phyloP scores from a whole-genome alignment of 37 sponge, comb jelly and placozoan genomes.

The Aplysina aerophoba region DNA sequence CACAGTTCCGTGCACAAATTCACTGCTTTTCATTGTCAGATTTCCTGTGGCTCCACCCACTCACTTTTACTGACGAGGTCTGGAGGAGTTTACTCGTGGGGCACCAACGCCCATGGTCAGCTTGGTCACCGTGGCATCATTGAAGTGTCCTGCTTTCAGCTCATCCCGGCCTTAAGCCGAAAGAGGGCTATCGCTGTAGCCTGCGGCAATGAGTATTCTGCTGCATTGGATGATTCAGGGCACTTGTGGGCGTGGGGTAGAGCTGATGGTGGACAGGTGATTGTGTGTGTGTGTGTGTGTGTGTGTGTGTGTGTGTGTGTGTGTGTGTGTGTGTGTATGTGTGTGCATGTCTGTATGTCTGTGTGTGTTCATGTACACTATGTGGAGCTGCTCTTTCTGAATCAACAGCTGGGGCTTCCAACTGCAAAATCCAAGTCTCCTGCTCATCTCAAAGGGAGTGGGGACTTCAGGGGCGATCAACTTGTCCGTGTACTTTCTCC shows the following conservation, averaged over 20 bases:
- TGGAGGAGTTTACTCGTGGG: slow-evolving; percentile 76
- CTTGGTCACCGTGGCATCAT: slow-evolving; percentile 11
- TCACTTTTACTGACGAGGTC: slow-evolving; percentile 64
- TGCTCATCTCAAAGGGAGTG: not conserved
- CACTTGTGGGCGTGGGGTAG: slow-evolving; percentile 78
- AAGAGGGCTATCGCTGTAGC: slow-evolving; percentile 48
- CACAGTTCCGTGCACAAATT: too few species aligned
- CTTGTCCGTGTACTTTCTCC: not conserved
- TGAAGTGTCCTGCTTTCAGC: slow-evolving; percentile 47
- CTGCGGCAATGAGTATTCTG: slow-evolving; percentile 80
- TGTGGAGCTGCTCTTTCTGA: not conserved
- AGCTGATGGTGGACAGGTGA: slow-evolving; percentile 73
- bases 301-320: slow-evolving; percentile 65
- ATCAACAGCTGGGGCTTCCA: not conserved
- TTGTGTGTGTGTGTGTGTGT: not conserved
- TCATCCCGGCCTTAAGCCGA: slow-evolving; percentile 30
- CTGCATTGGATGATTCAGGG: slow-evolving; percentile 69
- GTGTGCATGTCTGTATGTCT: not conserved
- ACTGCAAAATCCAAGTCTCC: not conserved
- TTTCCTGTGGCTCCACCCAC: slow-evolving; percentile 77
- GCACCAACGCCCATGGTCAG: slow-evolving; percentile 76
- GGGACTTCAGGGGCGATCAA: not conserved
- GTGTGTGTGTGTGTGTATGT: not conserved
- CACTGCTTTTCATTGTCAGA: slow-evolving; percentile 27
- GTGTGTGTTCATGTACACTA: not conserved